Evolutionary conservation across 2,797 vertebrate genomes (phyloP).

Genomic region (Pipistrellus nathusii): DNA sequence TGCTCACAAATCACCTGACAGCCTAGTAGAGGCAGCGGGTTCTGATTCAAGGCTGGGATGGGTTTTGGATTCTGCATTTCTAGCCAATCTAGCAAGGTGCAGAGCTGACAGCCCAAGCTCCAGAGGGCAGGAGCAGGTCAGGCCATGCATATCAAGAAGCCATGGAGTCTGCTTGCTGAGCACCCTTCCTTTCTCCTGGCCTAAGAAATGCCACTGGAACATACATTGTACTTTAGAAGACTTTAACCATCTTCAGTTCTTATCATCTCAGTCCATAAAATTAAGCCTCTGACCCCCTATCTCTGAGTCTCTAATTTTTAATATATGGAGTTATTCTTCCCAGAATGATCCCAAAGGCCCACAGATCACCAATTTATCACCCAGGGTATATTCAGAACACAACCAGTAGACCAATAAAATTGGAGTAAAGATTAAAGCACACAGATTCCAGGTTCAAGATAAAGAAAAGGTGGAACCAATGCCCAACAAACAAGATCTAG

Average conservation of each 20-base stretch:
- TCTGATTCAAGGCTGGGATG: neutral
- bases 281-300: neutral
- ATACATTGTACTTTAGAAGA: neutral
- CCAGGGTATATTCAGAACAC: neutral
- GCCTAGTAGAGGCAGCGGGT: neutral
- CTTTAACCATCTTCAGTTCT: neutral
- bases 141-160: neutral
- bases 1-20: neutral
- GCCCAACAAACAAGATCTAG: neutral
- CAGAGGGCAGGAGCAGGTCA: neutral
- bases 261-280: neutral
- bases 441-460: neutral
- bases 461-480: neutral
- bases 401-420: neutral
- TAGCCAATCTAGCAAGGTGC: neutral
- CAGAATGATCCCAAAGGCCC: neutral
- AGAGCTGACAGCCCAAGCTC: neutral
- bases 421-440: neutral
- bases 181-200: neutral
- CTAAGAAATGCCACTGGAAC: neutral
- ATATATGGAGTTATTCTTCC: neutral
- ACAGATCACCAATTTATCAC: neutral
- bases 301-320: neutral
- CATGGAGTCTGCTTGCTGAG: fast-evolving
- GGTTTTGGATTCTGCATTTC: neutral